Evolutionary conservation across 2,888 invertebrate genomes (phyloP), one percentile per base, ranked within the genome.

Genomic region (Chrysomela aeneicollis): DNA sequence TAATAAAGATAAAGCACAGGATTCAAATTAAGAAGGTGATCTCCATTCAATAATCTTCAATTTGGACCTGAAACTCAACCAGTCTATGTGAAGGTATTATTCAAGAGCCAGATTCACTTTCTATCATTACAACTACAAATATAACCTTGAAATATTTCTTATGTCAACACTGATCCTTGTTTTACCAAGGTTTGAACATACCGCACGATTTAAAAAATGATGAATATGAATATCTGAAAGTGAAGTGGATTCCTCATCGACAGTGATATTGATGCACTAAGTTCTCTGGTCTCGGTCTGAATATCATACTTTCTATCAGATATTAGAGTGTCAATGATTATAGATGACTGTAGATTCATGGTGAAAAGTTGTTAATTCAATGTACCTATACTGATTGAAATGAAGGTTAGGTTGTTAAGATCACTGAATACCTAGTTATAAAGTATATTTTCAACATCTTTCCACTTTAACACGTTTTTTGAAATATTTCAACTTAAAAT

Each of bases 301-400:
- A 73, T 72, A 58, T 19, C 63, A 50, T 60, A 69, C 74, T 74
- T 74, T 74, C 74, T 73, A 74, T 67, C 42, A 54, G 61, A 30
- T 55, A 49, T 53, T 55, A 53, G 42, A 42, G 42, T 42, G 42
- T 12, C 42, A 42, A 42, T 12, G 4, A 42, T n/a, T 42, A 15
- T 12, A 8, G 12, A 42, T 15, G 42, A 15, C n/a, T 42, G 42
- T 10, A 42, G 42, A 42, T 42, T 3, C 15, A 42, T 3, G 6
- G 42, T 4, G 42, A 42, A 15, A 42, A 42, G n/a, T 42, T 15
- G 42, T 15, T 26, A 26, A 26, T 6, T 3, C 26, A n/a, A n/a
- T n/a, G n/a, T 26, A 6, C 26, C 3, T 3, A 6, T 26, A 6
- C 26, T 6, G 26, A 26, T 26, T 26, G 6, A 6, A 26, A 26